Percentiles rank a stretch among this genome's conserved stretches.
These are phyloP conservation scores for Labeo rohita DNA, from an alignment of 2,113 vertebrate genomes.

Conservation along the genomic window DNA sequence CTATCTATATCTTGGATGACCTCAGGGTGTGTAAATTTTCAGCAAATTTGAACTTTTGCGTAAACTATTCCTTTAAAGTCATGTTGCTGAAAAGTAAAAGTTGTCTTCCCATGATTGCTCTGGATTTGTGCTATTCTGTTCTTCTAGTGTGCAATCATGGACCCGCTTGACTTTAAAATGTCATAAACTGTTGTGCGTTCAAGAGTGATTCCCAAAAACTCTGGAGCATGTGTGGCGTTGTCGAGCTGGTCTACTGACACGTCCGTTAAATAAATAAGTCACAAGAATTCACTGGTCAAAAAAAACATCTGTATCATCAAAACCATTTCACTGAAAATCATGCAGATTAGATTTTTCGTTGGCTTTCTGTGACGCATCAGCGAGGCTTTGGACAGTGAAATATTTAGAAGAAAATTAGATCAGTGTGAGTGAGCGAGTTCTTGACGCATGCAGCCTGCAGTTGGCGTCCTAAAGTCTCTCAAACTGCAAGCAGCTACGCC, in stretches of 20 bases:
- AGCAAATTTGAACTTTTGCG: too few relatives aligned
- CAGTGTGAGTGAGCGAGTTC: background rate
- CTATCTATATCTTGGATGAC: background rate
- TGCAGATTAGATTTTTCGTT: background rate
- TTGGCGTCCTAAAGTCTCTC: slow-evolving; percentile 17
- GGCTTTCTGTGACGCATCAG: slow-evolving; percentile 4
- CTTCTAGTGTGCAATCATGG: too few relatives aligned
- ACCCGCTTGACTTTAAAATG: background rate
- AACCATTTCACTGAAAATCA: background rate
- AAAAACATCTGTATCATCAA: background rate
- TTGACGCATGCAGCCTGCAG: slow-evolving; percentile 17
- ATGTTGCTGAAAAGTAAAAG: too few relatives aligned
- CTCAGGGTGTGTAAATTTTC: background rate
- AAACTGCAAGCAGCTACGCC: background rate
- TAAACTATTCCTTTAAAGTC: too few relatives aligned
- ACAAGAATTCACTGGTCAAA: background rate
- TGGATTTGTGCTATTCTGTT: too few relatives aligned
- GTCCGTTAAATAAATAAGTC: background rate
- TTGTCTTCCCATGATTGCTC: too few relatives aligned
- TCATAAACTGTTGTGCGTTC: background rate
- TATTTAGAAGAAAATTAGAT: slow-evolving; percentile 18
- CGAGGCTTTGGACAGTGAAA: background rate
- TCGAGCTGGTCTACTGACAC: background rate
- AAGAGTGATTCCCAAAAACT: background rate
- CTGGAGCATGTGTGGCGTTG: background rate